Evolutionary conservation across 2,797 vertebrate genomes (phyloP).

Genomic region (Rhabdomys pumilio): DNA sequence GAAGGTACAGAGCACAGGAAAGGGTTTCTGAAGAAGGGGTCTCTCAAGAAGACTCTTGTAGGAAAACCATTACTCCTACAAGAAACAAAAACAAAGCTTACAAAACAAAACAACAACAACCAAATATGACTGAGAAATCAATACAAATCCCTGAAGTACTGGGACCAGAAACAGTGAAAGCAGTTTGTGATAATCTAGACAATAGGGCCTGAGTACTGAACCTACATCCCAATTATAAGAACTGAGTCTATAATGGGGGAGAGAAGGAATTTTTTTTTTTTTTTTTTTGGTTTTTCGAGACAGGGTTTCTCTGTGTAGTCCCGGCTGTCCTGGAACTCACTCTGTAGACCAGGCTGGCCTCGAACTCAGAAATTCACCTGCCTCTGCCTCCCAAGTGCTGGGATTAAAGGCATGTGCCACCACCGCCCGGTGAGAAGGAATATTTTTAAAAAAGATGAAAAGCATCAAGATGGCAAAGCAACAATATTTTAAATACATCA

Average conservation of each 20-base stretch:
- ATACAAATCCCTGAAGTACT: fast-evolving
- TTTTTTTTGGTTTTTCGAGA: too few species aligned
- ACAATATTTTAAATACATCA: background rate
- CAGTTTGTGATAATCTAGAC: fast-evolving
- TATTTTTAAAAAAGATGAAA: background rate
- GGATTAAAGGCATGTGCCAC: too few species aligned
- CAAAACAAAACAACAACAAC: background rate
- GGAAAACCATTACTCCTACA: background rate
- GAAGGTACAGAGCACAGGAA: background rate
- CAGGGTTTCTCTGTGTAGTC: too few species aligned
- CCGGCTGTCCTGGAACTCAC: too few species aligned
- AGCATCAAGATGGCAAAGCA: background rate
- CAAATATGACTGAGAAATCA: background rate
- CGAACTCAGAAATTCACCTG: too few species aligned
- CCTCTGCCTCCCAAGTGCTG: too few species aligned
- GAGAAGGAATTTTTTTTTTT: too few species aligned
- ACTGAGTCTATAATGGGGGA: background rate
- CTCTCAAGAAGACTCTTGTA: background rate
- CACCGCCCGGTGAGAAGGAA: too few species aligned
- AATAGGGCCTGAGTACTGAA: background rate
- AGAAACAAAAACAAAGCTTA: background rate
- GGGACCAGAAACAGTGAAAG: background rate
- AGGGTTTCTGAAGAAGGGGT: background rate
- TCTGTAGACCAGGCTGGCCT: too few species aligned
- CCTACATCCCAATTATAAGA: fast-evolving